Base-by-base conservation (phyloP, 2,888 invertebrate genomes). In the Xestia ashworthii region DNA sequence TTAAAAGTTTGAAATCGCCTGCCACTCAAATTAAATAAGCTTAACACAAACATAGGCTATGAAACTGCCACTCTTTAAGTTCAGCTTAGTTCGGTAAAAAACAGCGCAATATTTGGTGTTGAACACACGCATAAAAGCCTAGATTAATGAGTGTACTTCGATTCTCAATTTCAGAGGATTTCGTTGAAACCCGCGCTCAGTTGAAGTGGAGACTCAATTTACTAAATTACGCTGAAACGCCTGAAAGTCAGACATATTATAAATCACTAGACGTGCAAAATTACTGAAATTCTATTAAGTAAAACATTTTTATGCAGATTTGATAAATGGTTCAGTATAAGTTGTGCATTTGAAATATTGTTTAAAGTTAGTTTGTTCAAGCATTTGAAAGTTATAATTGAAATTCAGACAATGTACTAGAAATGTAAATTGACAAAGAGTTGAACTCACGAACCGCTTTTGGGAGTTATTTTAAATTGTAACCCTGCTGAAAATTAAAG, bases 141-240 rank as follows among this genome's bases (percentile, higher is more conserved):
- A 50, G 48, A 78, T 72, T 65, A 44, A 78, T 78, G 55, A 41
- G 19, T 19, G 66, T 64, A 70, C 79, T 73, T 46, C 66, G 64
- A 82, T 73, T 46, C 50, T 53, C 73, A 83, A 83, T 83, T 73
- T 62, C 12, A 50, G 50, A 62, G 48, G 50, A 78, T 71, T 67
- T 58, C 8, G 32, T 64, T 12, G 70, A 50, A 82, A 70, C 62
- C 38, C n/a, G 32, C 16, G 38, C 68, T 60, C 78, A 55, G 55
- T 44, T 72, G 19, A 41, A 60, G 46, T 60, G 16, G 14, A 55
- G 77, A 48, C 32, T 83, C 41, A 78, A 48, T 73, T 71, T 68
- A 71, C 62, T 48, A n/a, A n/a, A 58, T 64, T 46, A 46, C 38
- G 38, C 25, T 41, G 41, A 78, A 78, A 48, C 48, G 19, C 5